Conservation (phyloP, 2,113 vertebrate genomes). For the Dipodomys spectabilis region DNA sequence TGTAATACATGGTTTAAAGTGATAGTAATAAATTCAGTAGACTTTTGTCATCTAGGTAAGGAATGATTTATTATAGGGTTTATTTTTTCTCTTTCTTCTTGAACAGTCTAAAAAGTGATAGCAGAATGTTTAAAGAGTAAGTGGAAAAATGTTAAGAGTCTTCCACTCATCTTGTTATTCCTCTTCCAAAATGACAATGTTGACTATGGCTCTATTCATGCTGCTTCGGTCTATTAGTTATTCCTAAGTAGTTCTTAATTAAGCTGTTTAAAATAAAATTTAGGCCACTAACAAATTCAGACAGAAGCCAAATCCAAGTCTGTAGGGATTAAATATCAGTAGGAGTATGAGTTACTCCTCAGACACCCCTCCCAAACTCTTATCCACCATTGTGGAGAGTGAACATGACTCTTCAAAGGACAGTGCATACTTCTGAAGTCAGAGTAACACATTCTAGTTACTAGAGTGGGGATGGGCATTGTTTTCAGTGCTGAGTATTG, state of each 20-base stretch:
- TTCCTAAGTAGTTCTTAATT: conserved; percentile 25
- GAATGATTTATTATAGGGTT: background rate
- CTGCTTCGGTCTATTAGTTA: background rate
- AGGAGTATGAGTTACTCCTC: background rate
- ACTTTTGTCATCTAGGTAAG: background rate
- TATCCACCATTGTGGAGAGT: background rate
- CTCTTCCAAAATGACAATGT: background rate
- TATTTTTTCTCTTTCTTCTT: background rate
- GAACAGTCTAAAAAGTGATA: background rate
- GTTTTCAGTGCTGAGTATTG: background rate
- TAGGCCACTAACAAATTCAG: background rate
- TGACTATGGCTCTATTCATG: background rate
- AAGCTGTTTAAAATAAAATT: conserved; percentile 57
- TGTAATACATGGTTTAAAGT: background rate
- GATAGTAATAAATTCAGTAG: background rate
- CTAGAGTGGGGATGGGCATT: too few species aligned
- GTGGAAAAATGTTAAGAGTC: background rate
- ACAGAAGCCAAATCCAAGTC: background rate
- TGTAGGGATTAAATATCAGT: background rate
- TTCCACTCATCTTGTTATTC: background rate
- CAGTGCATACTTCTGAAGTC: background rate
- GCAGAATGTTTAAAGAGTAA: background rate
- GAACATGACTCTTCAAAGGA: background rate
- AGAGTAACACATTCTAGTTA: too few species aligned
- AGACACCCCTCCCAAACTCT: accelerated